Base-by-base conservation (phyloP, 2,797 vertebrate species). In the Toxotes lorentzi region DNA sequence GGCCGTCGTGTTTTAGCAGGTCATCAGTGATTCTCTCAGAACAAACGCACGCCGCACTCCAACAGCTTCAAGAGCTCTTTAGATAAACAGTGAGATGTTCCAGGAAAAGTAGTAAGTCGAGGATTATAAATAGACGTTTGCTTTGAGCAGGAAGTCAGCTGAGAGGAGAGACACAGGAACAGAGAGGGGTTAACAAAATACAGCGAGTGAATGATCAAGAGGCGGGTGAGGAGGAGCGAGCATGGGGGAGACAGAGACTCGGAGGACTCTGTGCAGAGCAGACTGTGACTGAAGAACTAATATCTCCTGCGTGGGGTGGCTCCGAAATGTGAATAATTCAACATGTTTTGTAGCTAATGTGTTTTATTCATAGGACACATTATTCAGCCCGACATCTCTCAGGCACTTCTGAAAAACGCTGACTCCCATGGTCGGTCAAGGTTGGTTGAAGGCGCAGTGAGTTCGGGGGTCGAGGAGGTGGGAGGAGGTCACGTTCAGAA, bases 281-380 rank as follows among this genome's bases (percentile, higher is more conserved):
- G 73, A 64, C 87, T 82, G 77, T 76, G 90, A 91, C 87, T 85
- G 86, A 81, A 87, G 81, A 92, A 83, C 91, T 93, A 93, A 94
- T 94, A 94, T 93, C 89, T 90, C 70, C 78, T 79, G 90, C 24
- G 76, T 79, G 64, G 74, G 81, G 79, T 27, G 68, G 78, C 86
- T 89, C 85, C 83, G 79, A 91, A 94, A 93, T 92, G 94, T 96
- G 94, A 96, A 96, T 96, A 94, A 96, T 96, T 96, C 93, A 96
- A 88, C 91, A 91, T 93, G 93, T 95, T 95, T 94, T 94, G 93
- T 93, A 91, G 92, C 92, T 94, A 94, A 94, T 94, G 94, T 94
- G 91, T 96, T 96, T 95, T 96, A 95, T 95, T 96, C 94, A 95
- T 95, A 91, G 91, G 86, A 91, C 94, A 88, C 89, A 94, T 95